Evolutionary conservation across 2,113 vertebrate species (phyloP), one percentile per base, ranked within the genome.

Genomic region (Vulpes ferrilata): DNA sequence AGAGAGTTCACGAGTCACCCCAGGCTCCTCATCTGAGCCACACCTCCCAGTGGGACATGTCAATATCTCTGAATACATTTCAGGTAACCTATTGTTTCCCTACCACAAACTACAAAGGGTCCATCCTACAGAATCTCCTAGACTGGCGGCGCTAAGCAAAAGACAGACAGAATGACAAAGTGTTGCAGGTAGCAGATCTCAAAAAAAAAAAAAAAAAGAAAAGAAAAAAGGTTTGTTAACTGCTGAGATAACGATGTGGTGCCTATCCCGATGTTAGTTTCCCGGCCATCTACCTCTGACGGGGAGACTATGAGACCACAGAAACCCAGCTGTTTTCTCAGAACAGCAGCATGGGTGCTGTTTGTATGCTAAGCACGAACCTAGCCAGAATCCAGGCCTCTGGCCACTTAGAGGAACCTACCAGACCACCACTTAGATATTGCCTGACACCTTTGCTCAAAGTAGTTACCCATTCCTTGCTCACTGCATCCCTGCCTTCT

Each of bases 71-170:
- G 83, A 84, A 93, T n/a, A 79, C 82, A 91, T 48, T 96, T 87
- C 64, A 95, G 57, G 12, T 84, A 62, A 65, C 90, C 90, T 62
- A 78, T 94, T 97, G 88, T 91, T 96, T 83, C 92, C 57, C 22
- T 76, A 12, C 90, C 27, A 38, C 83, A 95, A 73, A 97, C 65
- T 88, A 86, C 73, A 83, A 97, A 96, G 96, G 71, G 55, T 90
- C 71, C 30, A 78, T 27, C 78, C 60, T 43, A 55, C 71, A 57
- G 83, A 95, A 67, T 55, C 89, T 95, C 93, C 93, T 64, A 90
- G 88, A 80, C 92, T 38, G 51, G 74, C 30, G 74, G 62, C 20
- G 35, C 78, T 22, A 38, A 96, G 90, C 51, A 51, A 57, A 90
- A 76, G 74, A 86, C 15, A 76, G 74, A 86, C 15, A 53, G 83